Evolutionary conservation across 2,888 invertebrate genomes (phyloP), one percentile per base, ranked within the genome.

Genomic region (Oligia fasciuncula): DNA sequence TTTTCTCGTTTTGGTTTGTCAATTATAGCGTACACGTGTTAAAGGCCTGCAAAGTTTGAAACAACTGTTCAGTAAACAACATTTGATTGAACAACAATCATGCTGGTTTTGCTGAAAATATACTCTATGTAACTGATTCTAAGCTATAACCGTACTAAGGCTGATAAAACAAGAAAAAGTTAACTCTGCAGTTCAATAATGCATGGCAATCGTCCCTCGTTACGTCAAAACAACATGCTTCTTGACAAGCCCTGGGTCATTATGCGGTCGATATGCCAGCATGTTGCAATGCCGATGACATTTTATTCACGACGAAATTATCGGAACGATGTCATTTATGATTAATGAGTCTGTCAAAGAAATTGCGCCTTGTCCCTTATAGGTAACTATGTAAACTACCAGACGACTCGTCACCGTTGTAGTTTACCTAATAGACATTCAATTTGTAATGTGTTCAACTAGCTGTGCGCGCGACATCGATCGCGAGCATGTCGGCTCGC

Each of bases 251-350:
- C 14, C 29, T 17, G 13, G 8, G 14, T 72, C 68, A 76, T 76
- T 66, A 82, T 9, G 46, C 72, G 51, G 49, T 79, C 74, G 46
- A 75, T 84, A 73, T 2, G 8, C 35, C 4, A 35, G 69, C 77
- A 79, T 49, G 68, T 13, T 57, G 29, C 66, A 66, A 63, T 63
- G 13, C 13, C 60, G 67, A 71, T 67, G 63, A 68, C 29, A 70
- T 76, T 85, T 65, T 76, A 65, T 70, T 66, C 57, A 57, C 23
- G 23, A n/a, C 11, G 17, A 66, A 67, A 71, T 84, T 69, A 69
- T 40, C 29, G 67, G 23, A 60, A 54, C 29, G 13, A 29, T 4
- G 51, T 70, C 40, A 63, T 77, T 63, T 29, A 84, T 68, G 19
- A 80, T 74, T 84, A n/a, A 80, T 72, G 29, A 51, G 2, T 40